A percentile compares a stretch with the other conserved stretches of the same genome.
Evolutionary conservation across 2,797 vertebrate genomes (phyloP).

Genomic region (Centropyge bicolor): DNA sequence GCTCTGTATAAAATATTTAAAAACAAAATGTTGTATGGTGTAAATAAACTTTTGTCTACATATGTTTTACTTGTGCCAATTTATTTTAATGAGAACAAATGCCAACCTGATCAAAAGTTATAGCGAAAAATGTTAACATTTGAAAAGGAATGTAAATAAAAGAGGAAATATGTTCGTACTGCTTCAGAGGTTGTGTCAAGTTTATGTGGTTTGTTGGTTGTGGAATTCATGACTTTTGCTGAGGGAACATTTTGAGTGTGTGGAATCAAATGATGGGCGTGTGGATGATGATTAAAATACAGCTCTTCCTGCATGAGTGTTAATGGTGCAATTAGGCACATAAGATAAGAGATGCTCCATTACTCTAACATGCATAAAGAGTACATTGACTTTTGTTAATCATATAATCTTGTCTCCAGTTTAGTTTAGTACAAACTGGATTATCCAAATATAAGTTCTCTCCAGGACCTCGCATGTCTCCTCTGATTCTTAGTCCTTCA

Average conservation of each 20-base stretch:
- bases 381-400: neutral
- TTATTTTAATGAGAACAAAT: slow-evolving; percentile 93
- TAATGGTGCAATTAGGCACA: neutral
- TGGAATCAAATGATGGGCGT: neutral
- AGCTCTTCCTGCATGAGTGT: neutral
- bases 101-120: slow-evolving; percentile 88
- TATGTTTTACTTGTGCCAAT: slow-evolving; percentile 98
- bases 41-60: slow-evolving; percentile 99
- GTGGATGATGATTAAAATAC: neutral
- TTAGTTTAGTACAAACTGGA: neutral
- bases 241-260: neutral
- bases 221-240: slow-evolving; percentile 39
- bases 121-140: slow-evolving; percentile 91
- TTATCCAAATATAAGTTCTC: neutral
- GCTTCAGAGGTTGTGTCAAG: slow-evolving; percentile 88
- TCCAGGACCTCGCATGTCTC: neutral
- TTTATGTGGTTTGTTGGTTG: slow-evolving; percentile 79
- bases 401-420: neutral
- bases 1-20: slow-evolving; percentile 99
- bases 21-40: slow-evolving; percentile 99
- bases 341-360: too few species aligned
- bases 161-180: slow-evolving; percentile 93
- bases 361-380: neutral
- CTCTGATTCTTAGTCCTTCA: slow-evolving; percentile 12
- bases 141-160: slow-evolving; percentile 93